phyloP scores from a whole-genome alignment of 2,797 vertebrate genomes.

The Heterohyrax brucei region DNA sequence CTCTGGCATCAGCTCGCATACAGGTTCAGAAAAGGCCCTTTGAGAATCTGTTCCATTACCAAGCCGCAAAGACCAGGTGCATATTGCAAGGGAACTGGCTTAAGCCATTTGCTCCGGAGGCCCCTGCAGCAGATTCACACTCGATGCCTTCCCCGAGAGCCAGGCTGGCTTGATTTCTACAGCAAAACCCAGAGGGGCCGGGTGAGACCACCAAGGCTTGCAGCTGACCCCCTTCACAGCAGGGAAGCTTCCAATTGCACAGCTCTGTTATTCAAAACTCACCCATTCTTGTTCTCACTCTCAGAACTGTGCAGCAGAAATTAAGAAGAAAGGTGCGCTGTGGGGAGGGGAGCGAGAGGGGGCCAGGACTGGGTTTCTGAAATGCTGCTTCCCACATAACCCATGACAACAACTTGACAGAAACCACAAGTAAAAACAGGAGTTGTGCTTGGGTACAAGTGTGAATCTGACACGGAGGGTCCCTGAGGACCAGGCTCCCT shows the following conservation, averaged over 20 bases:
- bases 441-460: not conserved
- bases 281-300: slow-evolving; percentile 2
- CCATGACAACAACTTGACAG: not conserved
- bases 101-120: not conserved
- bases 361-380: not conserved
- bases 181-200: slow-evolving; percentile 16
- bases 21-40: not conserved
- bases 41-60: not conserved
- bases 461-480: not conserved
- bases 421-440: slow-evolving; percentile 24
- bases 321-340: not conserved
- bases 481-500: not conserved
- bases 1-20: not conserved
- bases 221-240: not conserved
- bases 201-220: not conserved
- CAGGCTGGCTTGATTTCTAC: not conserved
- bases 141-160: not conserved
- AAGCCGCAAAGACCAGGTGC: rapidly evolving
- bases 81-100: not conserved
- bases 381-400: not conserved
- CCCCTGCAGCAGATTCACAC: not conserved
- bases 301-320: not conserved
- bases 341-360: not conserved
- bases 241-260: slow-evolving; percentile 15
- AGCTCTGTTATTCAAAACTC: slow-evolving; percentile 52